These are phyloP conservation scores for Egretta garzetta DNA, from an alignment of 2,113 vertebrate genomes.

Conservation along the genomic window DNA sequence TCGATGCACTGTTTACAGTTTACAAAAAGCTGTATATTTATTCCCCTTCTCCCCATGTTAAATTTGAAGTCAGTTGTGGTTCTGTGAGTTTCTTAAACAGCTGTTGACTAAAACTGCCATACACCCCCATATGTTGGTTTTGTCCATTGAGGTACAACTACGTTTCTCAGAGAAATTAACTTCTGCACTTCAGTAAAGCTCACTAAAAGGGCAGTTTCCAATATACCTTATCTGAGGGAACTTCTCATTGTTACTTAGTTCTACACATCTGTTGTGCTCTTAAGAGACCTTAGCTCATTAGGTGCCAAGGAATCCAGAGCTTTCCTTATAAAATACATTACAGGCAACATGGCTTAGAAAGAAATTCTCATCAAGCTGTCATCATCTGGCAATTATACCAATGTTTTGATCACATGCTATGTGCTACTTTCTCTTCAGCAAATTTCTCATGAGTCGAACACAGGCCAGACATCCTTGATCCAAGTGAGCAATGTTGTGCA, in stretches of 20 bases:
- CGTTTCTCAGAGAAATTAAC: background rate
- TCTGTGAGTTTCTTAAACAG: background rate
- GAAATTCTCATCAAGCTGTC: background rate
- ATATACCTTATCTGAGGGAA: background rate
- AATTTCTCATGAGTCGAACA: accelerated
- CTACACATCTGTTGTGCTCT: background rate
- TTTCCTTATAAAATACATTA: background rate
- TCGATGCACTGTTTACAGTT: background rate
- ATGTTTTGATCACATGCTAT: background rate
- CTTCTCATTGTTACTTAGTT: background rate
- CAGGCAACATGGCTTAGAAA: background rate
- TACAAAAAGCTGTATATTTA: background rate
- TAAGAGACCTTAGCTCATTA: background rate
- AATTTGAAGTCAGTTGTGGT: background rate
- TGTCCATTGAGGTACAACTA: background rate
- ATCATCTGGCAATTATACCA: background rate
- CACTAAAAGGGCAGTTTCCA: background rate
- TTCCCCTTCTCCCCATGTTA: background rate
- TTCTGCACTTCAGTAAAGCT: background rate
- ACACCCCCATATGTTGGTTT: background rate
- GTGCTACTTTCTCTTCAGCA: background rate
- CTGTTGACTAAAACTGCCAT: background rate
- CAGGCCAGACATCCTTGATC: background rate
- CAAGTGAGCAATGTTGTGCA: background rate
- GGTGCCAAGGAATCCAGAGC: background rate